These are phyloP conservation scores for Fratercula arctica DNA, from an alignment of 2,797 vertebrate genomes.

Conservation along the genomic window DNA sequence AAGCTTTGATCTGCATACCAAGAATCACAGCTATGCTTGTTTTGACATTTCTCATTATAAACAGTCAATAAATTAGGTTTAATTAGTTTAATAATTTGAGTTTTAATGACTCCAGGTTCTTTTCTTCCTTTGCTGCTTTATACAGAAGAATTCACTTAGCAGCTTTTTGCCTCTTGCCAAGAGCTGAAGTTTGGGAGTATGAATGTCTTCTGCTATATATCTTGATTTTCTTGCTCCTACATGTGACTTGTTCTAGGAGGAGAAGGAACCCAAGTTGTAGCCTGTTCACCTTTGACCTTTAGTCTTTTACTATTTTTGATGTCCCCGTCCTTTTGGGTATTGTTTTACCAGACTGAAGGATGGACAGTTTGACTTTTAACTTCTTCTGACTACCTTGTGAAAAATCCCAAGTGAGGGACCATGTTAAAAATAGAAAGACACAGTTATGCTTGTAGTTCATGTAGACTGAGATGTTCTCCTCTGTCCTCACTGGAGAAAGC, in stretches of 20 bases:
- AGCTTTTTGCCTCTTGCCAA: neutral
- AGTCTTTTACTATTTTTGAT: neutral
- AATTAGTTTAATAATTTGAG: neutral
- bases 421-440: neutral
- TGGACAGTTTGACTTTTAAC: neutral
- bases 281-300: neutral
- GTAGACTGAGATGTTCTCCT: neutral
- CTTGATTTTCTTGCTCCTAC: neutral
- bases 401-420: neutral
- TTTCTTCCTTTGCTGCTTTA: neutral
- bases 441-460: neutral
- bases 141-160: neutral
- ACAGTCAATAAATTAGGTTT: neutral
- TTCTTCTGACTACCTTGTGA: neutral
- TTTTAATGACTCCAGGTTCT: neutral
- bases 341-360: neutral
- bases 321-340: neutral
- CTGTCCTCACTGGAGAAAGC: neutral
- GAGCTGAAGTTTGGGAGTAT: neutral
- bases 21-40: neutral
- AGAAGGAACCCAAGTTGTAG: neutral
- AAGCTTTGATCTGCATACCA: neutral
- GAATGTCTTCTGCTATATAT: neutral
- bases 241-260: neutral
- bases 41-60: neutral